Conservation (phyloP, 1,140 invertebrate species). For the Trichonephila clavata region DNA sequence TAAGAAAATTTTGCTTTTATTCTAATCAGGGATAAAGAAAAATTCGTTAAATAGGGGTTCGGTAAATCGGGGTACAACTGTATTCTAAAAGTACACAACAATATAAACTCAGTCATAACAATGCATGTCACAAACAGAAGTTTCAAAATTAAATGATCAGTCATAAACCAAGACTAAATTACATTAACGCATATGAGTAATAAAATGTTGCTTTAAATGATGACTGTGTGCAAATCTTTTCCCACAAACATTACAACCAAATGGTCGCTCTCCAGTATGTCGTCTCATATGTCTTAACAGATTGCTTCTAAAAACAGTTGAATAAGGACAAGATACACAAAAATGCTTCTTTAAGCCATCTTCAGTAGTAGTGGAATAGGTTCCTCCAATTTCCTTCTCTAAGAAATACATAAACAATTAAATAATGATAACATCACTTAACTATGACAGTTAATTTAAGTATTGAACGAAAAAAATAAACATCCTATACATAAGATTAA, state of each 20-base stretch:
- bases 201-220: background rate
- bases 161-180: background rate
- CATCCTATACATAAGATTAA: background rate
- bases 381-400: conserved; percentile 10
- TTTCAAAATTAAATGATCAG: background rate
- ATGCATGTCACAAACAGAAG: too few relatives aligned
- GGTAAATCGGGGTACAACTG: too few relatives aligned
- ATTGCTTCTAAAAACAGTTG: background rate
- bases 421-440: background rate
- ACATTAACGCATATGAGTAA: background rate
- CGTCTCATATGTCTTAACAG: background rate
- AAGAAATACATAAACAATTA: background rate
- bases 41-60: too few relatives aligned
- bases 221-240: conserved; percentile 27
- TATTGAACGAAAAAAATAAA: background rate
- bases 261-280: conserved; percentile 24
- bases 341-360: conserved; percentile 4
- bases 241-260: background rate
- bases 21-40: too few relatives aligned
- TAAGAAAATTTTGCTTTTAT: too few relatives aligned
- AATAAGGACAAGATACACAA: conserved; percentile 20
- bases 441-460: background rate
- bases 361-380: background rate
- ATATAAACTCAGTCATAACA: too few relatives aligned
- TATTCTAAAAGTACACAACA: too few relatives aligned